Base-by-base conservation (phyloP, 2,888 invertebrate species). In the Arge pagana region DNA sequence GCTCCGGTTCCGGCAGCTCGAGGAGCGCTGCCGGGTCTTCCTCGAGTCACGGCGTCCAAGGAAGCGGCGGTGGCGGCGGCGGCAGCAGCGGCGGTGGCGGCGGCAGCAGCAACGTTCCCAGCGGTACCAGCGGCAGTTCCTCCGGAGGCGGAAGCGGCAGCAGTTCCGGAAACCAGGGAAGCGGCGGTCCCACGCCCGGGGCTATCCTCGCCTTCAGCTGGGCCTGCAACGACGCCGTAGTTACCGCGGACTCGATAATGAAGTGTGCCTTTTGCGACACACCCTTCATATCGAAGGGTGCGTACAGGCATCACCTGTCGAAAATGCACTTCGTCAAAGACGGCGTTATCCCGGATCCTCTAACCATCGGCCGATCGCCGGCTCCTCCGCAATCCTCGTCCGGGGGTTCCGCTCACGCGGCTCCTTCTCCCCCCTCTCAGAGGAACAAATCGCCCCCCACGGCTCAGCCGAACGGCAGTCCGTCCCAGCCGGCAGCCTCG, bases 301-400 rank as follows among this genome's bases (percentile, higher is more conserved):
- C 96, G 8, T 96, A 96, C 78, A 85, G 97, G 68, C 96, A 96
- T 77, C 97, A 97, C 71, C 80, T 96, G 66, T 95, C 93, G 40
- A 95, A 95, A 79, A 93, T 93, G 88, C 95, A 95, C 77, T 94
- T 95, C 74, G 92, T 94, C 53, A 94, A 94, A 75, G 94, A 94
- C 69, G 90, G 91, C n/a, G 87, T 88, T 23, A 83, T 89, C 65
- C 89, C 90, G 3, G 90, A 91, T 71, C 86, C 89, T 1, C 82
- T 88, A 49, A 72, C 70, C 4, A 70, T 74, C 36, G 69, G 71
- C 1, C 67, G 76, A 40, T 70, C 73, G 3, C 85, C 86, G 64
- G 81, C 81, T 1, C 79, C 81, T 1, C 74, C 79, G 52, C 80
- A 59, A 64, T 77, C 80, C 37, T 67, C 78, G 3, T 63, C 69